Evolutionary conservation across 1,140 invertebrate species (phyloP), one percentile per base, ranked within the genome.

Genomic region (Sesamia nonagrioides): DNA sequence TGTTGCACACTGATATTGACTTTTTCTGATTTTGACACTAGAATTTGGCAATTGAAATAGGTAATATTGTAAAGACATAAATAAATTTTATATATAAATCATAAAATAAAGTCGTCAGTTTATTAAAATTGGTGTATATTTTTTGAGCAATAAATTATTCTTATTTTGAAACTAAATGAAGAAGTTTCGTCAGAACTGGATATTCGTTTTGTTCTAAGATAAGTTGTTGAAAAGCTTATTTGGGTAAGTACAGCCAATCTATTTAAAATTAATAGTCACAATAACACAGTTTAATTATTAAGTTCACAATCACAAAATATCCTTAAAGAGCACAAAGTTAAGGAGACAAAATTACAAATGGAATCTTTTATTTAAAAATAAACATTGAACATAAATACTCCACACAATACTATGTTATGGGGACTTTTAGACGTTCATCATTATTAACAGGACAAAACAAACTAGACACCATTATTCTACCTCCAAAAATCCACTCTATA

Each of bases 401-500:
- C 27, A 63, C 27, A 69, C 42, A 52, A 35, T 76, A 33, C 42
- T 50, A 40, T 61, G 69, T 72, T 72, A 72, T 40, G 7, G 50
- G 50, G 50, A 40, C 69, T 33, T 8, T 40, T 37, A 37, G 42
- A 50, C 40, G 33, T 75, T 42, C 52, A 76, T 35, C 21, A 18
- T 17, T 63, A 45, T 76, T 66, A 76, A 66, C 45, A 63, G 58
- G 58, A 50, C 45, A 50, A 75, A 50, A 76, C 60, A 66, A 17
- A 33, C 15, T n/a, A 9, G n/a, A 58, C 48, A 75, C 15, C 54
- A 17, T 58, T 40, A 61, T 50, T 63, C 42, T 68, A 68, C 66
- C 21, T 35, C 42, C 58, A 76, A 76, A 76, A 63, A 63, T 66
- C 74, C 77, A 84, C 73, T 77, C 74, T 77, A 79, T 69, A 82